Evolutionary conservation across 2,797 vertebrate genomes (phyloP).

Genomic region (Megalops cyprinoides): DNA sequence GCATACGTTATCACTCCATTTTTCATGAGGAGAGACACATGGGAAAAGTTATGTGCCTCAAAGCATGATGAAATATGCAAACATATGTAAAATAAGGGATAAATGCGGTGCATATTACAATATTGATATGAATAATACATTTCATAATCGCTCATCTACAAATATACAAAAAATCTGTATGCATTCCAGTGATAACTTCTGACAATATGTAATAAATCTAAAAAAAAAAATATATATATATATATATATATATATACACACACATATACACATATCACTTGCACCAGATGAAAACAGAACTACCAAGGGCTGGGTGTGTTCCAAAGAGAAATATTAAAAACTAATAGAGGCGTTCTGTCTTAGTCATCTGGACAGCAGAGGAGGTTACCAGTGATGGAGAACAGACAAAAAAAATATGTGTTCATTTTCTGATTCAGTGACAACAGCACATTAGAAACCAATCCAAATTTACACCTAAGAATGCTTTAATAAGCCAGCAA

Average conservation of each 20-base stretch:
- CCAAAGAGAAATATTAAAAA: constrained; percentile 10
- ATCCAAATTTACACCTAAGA: not conserved
- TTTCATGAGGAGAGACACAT: too few species aligned
- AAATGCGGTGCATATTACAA: too few species aligned
- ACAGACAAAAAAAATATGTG: not conserved
- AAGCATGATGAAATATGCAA: too few species aligned
- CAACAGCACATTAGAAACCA: not conserved
- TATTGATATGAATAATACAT: too few species aligned
- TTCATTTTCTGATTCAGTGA: not conserved
- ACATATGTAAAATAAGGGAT: too few species aligned
- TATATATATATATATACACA: not conserved
- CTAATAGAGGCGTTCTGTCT: not conserved
- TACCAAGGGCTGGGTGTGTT: not conserved
- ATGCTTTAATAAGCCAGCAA: not conserved
- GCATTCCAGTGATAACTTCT: too few species aligned
- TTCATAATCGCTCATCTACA: too few species aligned
- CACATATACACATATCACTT: not conserved
- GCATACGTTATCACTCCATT: too few species aligned
- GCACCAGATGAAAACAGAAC: not conserved
- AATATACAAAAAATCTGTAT: too few species aligned
- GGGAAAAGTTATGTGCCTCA: too few species aligned
- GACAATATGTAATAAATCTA: too few species aligned
- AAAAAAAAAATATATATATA: not conserved
- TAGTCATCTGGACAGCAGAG: not conserved
- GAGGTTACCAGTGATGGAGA: too few species aligned